Conservation (phyloP, 1,140 invertebrate genomes). For the Pentalonia nigronervosa region DNA sequence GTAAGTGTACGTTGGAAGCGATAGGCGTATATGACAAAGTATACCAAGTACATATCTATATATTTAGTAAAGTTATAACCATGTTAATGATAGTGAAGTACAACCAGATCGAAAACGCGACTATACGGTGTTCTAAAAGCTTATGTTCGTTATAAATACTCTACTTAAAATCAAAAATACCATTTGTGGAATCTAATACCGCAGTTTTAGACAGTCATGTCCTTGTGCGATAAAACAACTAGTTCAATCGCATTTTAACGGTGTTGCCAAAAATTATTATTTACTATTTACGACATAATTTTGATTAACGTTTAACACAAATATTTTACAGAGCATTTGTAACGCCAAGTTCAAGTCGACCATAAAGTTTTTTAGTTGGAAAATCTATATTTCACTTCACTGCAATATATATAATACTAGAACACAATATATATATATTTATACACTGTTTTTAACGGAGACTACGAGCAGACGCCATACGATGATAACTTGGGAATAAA, state of each 20-base stretch:
- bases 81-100: neutral
- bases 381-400: neutral
- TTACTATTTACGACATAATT: neutral
- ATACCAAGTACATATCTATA: too few species aligned
- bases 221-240: neutral
- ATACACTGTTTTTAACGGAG: neutral
- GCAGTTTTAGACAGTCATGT: neutral
- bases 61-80: neutral
- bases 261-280: constrained; percentile 3
- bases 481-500: constrained; percentile 15
- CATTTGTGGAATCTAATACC: neutral
- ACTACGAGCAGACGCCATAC: neutral
- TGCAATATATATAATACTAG: neutral
- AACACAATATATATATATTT: neutral
- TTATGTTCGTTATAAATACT: neutral
- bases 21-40: too few species aligned
- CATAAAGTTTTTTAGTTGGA: neutral
- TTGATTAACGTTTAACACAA: neutral
- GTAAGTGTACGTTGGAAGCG: too few species aligned
- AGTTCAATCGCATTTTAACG: neutral
- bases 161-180: neutral
- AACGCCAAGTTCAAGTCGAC: neutral
- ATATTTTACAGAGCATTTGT: neutral
- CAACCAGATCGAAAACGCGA: neutral
- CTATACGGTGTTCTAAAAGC: neutral